A percentile compares a stretch with the other conserved stretches of the same genome.
These are phyloP conservation scores for Pyrochroa serraticornis DNA, from an alignment of 2,888 invertebrate genomes.

Conservation along the genomic window DNA sequence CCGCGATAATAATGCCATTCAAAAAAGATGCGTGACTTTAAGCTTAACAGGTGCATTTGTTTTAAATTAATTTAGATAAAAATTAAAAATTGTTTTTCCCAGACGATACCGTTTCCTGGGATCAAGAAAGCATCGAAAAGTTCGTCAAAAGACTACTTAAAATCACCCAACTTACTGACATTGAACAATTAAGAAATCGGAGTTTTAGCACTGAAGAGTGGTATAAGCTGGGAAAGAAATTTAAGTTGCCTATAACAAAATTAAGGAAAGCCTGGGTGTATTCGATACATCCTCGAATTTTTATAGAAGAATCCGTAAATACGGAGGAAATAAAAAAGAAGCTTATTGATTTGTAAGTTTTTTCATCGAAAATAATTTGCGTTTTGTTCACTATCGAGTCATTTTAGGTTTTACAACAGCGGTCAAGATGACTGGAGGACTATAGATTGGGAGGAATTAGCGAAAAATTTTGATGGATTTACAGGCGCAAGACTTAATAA, in stretches of 20 bases:
- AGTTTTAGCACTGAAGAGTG: conserved; percentile 32
- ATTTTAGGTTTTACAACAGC: conserved; percentile 35
- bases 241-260: conserved; percentile 31
- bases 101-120: conserved; percentile 27
- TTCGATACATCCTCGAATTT: conserved; percentile 37
- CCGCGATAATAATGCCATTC: conserved; percentile 23
- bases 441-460: conserved; percentile 38
- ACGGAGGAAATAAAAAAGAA: conserved; percentile 20
- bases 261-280: conserved; percentile 34
- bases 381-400: background rate
- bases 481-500: conserved; percentile 32
- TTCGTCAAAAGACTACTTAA: conserved; percentile 33
- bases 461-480: conserved; percentile 36
- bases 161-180: conserved; percentile 26
- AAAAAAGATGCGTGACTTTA: conserved; percentile 20
- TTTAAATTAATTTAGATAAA: background rate
- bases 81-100: background rate
- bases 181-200: conserved; percentile 32
- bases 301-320: conserved; percentile 22
- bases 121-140: conserved; percentile 18
- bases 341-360: conserved; percentile 35
- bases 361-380: background rate
- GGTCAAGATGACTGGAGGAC: conserved; percentile 37
- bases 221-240: conserved; percentile 32
- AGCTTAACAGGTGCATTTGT: background rate